phyloP scores from a whole-genome alignment of 2,797 vertebrate species.

The Centroberyx gerrardi region DNA sequence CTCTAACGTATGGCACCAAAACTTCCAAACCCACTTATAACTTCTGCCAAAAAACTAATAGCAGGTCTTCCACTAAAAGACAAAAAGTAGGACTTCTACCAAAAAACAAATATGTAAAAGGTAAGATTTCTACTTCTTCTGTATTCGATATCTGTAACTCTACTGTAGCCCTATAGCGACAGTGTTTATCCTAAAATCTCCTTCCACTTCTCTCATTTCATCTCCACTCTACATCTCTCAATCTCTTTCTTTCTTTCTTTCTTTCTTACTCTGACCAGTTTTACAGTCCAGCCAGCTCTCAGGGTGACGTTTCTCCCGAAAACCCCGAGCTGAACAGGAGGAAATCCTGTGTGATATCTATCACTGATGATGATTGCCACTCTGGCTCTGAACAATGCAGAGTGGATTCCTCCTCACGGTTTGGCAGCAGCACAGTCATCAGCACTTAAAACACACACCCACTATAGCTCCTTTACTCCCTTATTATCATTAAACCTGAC shows the following conservation, averaged over 20 bases:
- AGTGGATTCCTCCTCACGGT: conserved; percentile 1
- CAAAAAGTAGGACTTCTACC: too few species aligned
- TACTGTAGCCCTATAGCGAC: too few species aligned
- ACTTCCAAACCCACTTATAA: too few species aligned
- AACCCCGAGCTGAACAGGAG: conserved; percentile 61
- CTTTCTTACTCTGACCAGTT: background rate
- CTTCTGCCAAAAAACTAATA: too few species aligned
- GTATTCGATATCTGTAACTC: background rate
- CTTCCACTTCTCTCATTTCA: background rate
- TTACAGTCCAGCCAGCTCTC: conserved; percentile 51
- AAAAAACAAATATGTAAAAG: too few species aligned
- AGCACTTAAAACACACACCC: conserved; percentile 15
- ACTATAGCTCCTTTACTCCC: conserved; percentile 7
- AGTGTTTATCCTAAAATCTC: background rate
- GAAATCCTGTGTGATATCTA: conserved; percentile 81
- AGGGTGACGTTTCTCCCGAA: conserved; percentile 62
- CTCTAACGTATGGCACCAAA: too few species aligned
- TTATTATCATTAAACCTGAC: conserved; percentile 54
- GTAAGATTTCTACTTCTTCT: too few species aligned
- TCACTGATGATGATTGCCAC: conserved; percentile 54
- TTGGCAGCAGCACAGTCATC: conserved; percentile 48
- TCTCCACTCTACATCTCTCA: background rate
- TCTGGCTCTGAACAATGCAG: conserved; percentile 66
- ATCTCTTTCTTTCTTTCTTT: conserved; percentile 1
- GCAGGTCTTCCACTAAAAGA: too few species aligned